Base-by-base conservation (phyloP, 2,797 vertebrate species). In the Eulemur albifrons region DNA sequence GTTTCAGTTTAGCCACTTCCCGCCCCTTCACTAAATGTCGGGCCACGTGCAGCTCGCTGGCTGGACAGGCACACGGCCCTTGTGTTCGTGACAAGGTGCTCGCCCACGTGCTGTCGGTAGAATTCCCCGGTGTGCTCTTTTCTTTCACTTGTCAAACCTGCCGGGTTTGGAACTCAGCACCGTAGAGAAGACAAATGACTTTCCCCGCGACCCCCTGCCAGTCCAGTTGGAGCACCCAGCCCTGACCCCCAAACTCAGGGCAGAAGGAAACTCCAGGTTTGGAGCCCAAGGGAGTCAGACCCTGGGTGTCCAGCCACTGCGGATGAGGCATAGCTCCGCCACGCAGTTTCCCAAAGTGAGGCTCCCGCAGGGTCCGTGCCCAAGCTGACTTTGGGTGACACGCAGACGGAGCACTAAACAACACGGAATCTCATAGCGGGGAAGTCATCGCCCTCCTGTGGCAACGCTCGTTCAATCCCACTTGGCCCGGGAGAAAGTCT, bases 61-160 rank as follows among this genome's bases (percentile, higher is more conserved):
- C 11, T 1, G 1, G 0, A 25, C 7, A 1, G 38, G 32, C 57
- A 45, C 18, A 4, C 1, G 0, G 45, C 11, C 54, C 77, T 61
- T 30, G 1, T 0, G 4, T 43, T 13, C 21, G 7, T n/a, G 5
- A 32, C 14, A 5, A 45, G 23, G 14, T 7, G 18, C 76, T 10
- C 13, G 9, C 61, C 17, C 35, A 15, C 0, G 0, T 0, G 54
- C 76, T 72, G 3, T 8, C 20, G 0, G 0, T 9, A 69, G 30
- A 21, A 23, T 59, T 52, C 88, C 40, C 80, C 72, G 73, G 88
- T 32, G 57, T 5, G 6, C 35, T 63, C 54, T 48, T 84, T 72
- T 69, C 21, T 20, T 25, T 27, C 30, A 3, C 57, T 67, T 27
- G 69, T 30, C 80, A 15, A 76, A 3, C 43, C 90, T 40, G 15